Evolutionary conservation across 30 jellyfish, hydroid and myxozoan genomes (phyloP).

Genomic region (Haliclystus octoradiatus): DNA sequence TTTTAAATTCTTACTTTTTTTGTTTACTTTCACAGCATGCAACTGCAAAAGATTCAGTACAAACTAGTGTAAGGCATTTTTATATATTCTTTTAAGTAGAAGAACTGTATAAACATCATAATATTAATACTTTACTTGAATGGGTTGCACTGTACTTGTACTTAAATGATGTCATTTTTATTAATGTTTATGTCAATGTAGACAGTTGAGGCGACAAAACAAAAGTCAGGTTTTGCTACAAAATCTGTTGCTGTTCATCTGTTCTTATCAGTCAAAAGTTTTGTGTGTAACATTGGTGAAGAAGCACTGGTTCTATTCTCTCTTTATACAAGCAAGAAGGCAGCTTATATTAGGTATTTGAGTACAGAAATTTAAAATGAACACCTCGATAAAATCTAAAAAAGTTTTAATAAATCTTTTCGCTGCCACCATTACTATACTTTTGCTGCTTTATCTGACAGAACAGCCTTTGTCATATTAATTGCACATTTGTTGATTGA

Average conservation of each 20-base stretch:
- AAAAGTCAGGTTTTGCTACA: constrained; percentile 7
- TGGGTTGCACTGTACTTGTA: too few species aligned
- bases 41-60: background rate
- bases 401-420: too few species aligned
- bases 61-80: background rate
- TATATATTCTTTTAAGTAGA: too few species aligned
- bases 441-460: too few species aligned
- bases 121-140: background rate
- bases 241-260: constrained; percentile 51
- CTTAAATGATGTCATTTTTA: background rate
- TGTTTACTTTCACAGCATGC: background rate
- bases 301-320: constrained; percentile 55
- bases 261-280: constrained; percentile 36
- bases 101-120: too few species aligned
- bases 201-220: background rate
- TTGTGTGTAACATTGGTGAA: constrained; percentile 72
- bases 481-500: too few species aligned
- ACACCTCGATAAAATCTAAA: too few species aligned
- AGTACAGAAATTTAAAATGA: too few species aligned
- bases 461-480: too few species aligned
- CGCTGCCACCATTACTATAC: too few species aligned
- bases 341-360: constrained; percentile 54
- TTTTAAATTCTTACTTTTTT: too few species aligned
- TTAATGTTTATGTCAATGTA: background rate
- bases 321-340: constrained; percentile 48